A percentile compares a stretch with the other conserved stretches of the same genome.
These are phyloP conservation scores for Hecatera dysodea DNA, from an alignment of 2,888 invertebrate genomes.

Conservation along the genomic window DNA sequence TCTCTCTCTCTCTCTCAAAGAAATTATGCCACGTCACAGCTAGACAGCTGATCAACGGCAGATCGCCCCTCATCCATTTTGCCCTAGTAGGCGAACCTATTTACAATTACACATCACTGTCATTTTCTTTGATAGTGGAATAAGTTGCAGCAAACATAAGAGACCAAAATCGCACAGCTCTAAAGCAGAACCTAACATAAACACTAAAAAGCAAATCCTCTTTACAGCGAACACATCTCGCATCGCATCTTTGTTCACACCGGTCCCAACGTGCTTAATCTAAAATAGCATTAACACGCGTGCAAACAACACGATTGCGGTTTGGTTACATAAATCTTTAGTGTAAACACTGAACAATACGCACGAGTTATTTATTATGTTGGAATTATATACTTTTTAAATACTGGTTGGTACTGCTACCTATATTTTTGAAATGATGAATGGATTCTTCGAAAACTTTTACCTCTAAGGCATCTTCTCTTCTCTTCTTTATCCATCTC, in stretches of 20 bases:
- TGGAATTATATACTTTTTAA: slow-evolving; percentile 29
- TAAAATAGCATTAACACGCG: slow-evolving; percentile 60
- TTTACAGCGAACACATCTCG: slow-evolving; percentile 23
- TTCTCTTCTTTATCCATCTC: not conserved
- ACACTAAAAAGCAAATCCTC: slow-evolving; percentile 21
- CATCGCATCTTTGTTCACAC: slow-evolving; percentile 47
- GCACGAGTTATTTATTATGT: slow-evolving; percentile 50
- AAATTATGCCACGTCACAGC: too few relatives aligned
- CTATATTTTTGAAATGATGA: not conserved
- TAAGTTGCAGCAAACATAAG: too few relatives aligned
- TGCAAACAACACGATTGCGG: slow-evolving; percentile 63
- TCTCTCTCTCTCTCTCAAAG: too few relatives aligned
- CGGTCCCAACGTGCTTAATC: slow-evolving; percentile 60
- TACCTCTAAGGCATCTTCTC: not conserved
- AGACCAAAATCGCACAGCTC: not conserved
- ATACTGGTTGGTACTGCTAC: not conserved
- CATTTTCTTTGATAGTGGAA: too few relatives aligned
- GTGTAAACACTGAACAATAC: slow-evolving; percentile 53
- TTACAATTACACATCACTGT: too few relatives aligned
- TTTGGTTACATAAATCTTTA: slow-evolving; percentile 61
- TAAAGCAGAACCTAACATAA: not conserved
- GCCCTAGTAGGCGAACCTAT: too few relatives aligned
- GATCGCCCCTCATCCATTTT: too few relatives aligned
- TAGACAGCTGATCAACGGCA: too few relatives aligned
- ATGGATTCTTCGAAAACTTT: not conserved